Evolutionary conservation across 1,140 invertebrate species (phyloP), one percentile per base, ranked within the genome.

Genomic region (Aphelenchoides besseyi): DNA sequence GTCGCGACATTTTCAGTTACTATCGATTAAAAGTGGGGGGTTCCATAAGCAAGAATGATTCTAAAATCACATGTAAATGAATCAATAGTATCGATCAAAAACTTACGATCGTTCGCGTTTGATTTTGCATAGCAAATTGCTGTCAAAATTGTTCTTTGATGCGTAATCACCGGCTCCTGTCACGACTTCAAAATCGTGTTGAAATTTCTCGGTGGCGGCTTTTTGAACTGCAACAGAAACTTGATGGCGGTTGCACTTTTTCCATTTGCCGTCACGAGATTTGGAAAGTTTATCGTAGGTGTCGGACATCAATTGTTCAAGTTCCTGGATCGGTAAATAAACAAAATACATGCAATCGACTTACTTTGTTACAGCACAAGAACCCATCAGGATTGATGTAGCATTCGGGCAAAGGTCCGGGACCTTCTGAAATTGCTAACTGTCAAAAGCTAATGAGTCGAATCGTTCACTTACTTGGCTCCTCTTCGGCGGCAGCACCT

Each of bases 171-270:
- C 75, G 5, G 75, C 75, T 36, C 75, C 75, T 0, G 73, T 67
- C 18, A 76, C 75, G 3, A 59, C 33, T 63, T 76, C 75, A 36
- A 76, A 76, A 23, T 78, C 53, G 9, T 79, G n/a, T 32, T 66
- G 52, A 63, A 76, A 76, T 16, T 63, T 48, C 30, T 76, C 54
- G 54, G 74, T 32, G 12, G 75, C 72, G 52, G 52, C 67, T 2
- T 62, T 53, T 55, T 76, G 75, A 12, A 78, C 59, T 12, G 74
- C 69, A 9, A 76, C 70, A 9, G 67, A n/a, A 37, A 79, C 75
- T 63, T 76, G 75, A 3, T 76, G 77, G 12, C 79, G 26, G 61
- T 76, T 76, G 54, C 75, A 76, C 28, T 74, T 78, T 30, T 76
- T 76, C 75, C 75, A 76, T 36, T 76, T 72, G 18, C 67, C 67